Base-by-base conservation (phyloP, 2,888 invertebrate species). In the Leptura quadrifasciata region DNA sequence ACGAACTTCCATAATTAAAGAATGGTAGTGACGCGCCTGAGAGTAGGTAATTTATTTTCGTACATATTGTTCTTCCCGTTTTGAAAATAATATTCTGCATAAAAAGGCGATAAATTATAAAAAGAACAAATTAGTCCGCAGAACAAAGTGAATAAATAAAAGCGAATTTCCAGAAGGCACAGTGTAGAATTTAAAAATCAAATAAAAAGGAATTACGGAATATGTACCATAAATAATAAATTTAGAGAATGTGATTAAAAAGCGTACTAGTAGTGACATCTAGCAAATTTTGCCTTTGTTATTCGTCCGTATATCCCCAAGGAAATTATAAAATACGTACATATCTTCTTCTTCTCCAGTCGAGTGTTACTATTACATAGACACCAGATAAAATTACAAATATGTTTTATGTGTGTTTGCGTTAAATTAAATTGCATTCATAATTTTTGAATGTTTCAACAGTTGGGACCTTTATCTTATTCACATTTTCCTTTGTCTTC, bases 241-340 rank as follows among this genome's bases (percentile, higher is more conserved):
- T 85, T 83, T 80, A 76, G 81, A 61, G 82, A 84, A 85, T 83
- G 86, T 84, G 86, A 86, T 86, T 86, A 86, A 85, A 84, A 82
- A 84, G 84, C 82, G 83, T 84, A 84, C 80, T 84, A 79, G 84
- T 84, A 84, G 85, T 86, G 86, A 86, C 86, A 86, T 84, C 84
- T 84, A 84, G 77, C 79, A 80, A 79, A 83, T 80, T 80, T 80
- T 74, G 80, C 80, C 78, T 81, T 83, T 80, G 81, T 83, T 84
- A 79, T 81, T 84, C 81, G 76, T 79, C 81, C 76, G 76, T 80
- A 77, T 80, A 80, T 89, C 88, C 89, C 89, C 84, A 80, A 88
- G 89, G 89, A 89, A 89, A 89, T 89, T 89, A 89, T 87, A 86
- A 88, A 88, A 88, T 87, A 86, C 87, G 86, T 82, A 84, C 83